Base-by-base conservation (phyloP, 1,140 invertebrate genomes). In the Cydia splendana region DNA sequence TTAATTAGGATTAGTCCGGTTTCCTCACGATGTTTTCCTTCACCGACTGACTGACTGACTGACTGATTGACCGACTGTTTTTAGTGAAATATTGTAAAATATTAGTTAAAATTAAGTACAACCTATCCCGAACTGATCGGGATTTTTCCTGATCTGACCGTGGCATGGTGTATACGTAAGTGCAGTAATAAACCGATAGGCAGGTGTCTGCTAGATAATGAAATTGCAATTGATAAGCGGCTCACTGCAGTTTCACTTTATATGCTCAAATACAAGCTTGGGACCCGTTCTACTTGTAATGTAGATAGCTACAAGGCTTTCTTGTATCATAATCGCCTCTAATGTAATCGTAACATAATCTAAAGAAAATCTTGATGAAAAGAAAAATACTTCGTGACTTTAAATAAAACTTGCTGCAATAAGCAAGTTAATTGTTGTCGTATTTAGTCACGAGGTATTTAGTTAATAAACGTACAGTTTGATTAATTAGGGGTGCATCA, bases 191-290 rank as follows among this genome's bases (percentile, higher is more conserved):
- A 24, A 20, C 18, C 65, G 67, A 71, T 71, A 71, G 75, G 81
- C 85, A 87, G 84, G 85, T 87, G 85, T 86, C 82, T 76, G 77
- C 78, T 80, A 84, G 84, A 89, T 87, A 91, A 89, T 87, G 84
- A 89, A 90, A 89, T 87, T 87, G 85, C 87, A 88, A 84, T 86
- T 91, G 87, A 91, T 87, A 90, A 87, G 86, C 84, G 82, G 78
- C 81, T 82, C 69, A 77, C 20, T 73, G 79, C 77, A 87, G 85
- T 91, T 91, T 90, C 89, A 90, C 88, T 90, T 87, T 82, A 85
- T 86, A 86, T 83, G 78, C 78, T 81, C 75, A 77, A 84, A 88
- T 79, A 78, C 77, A 75, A 65, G 75, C 65, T 34, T 74, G 24
- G 81, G 81, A 88, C 87, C 84, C 78, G 87, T 88, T 89, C 82